A percentile compares a stretch with the other conserved stretches of the same genome.
phyloP scores from a whole-genome alignment of 2,113 vertebrate species.

The Ploceus nigricollis region DNA sequence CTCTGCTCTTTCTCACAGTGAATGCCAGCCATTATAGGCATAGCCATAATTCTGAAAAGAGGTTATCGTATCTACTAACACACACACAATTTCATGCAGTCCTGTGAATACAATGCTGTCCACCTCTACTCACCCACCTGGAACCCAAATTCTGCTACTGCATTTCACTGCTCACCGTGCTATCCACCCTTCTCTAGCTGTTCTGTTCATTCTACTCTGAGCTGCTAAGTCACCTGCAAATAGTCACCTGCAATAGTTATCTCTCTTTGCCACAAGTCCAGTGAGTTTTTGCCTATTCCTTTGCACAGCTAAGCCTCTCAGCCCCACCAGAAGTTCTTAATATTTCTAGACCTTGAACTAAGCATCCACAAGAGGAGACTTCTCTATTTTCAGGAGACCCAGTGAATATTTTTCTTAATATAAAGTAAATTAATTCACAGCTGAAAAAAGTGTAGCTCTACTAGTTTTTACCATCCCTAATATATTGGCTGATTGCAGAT shows the following conservation, averaged over 20 bases:
- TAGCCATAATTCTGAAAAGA: neutral
- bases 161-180: neutral
- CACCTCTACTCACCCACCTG: neutral
- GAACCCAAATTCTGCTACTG: neutral
- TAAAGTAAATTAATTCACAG: neutral
- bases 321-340: neutral
- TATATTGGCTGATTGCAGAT: neutral
- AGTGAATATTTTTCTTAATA: neutral
- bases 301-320: neutral
- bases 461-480: neutral
- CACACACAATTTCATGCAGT: neutral
- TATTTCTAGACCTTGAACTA: neutral
- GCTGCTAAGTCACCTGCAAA: neutral
- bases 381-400: neutral
- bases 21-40: neutral
- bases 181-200: neutral
- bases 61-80: fast-evolving
- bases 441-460: neutral
- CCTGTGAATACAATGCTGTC: neutral
- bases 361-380: neutral
- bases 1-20: neutral
- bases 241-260: too few relatives aligned
- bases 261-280: neutral
- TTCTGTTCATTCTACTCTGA: neutral
- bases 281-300: neutral